Percentiles rank a stretch among this genome's conserved stretches.
Evolutionary conservation across 2,888 invertebrate genomes (phyloP).

Genomic region (Leucoma salicis): DNA sequence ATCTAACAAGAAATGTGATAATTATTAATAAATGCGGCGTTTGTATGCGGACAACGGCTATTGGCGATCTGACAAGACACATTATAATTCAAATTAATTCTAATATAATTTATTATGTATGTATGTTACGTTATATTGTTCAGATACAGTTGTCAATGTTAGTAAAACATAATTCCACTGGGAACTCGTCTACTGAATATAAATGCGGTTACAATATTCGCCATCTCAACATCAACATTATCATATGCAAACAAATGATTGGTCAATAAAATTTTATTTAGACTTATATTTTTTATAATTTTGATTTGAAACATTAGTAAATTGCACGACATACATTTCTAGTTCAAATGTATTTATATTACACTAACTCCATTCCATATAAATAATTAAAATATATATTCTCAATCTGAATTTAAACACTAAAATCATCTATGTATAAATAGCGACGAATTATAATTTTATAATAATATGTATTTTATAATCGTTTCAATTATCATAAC

Average conservation of each 20-base stretch:
- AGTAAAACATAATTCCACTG: conserved; percentile 50
- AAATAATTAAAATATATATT: conserved; percentile 67
- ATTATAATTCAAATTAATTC: conserved; percentile 69
- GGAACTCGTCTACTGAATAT: conserved; percentile 51
- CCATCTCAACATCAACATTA: conserved; percentile 45
- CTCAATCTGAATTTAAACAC: conserved; percentile 75
- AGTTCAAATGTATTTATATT: conserved; percentile 70
- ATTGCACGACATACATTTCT: conserved; percentile 70
- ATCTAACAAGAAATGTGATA: conserved; percentile 63
- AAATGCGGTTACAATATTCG: conserved; percentile 66
- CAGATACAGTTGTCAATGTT: conserved; percentile 51
- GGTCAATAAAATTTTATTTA: conserved; percentile 55
- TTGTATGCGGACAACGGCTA: conserved; percentile 46
- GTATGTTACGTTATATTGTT: conserved; percentile 59
- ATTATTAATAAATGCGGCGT: conserved; percentile 58
- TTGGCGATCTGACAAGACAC: conserved; percentile 54
- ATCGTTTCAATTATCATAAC: conserved; percentile 55
- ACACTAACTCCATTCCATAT: conserved; percentile 60
- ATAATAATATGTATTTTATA: conserved; percentile 51
- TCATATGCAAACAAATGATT: conserved; percentile 62
- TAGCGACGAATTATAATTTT: conserved; percentile 73
- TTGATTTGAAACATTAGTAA: conserved; percentile 38
- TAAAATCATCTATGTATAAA: conserved; percentile 73
- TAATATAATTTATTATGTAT: conserved; percentile 59
- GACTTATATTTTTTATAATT: conserved; percentile 36